These are phyloP conservation scores for Hozukius guyotensis DNA, from an alignment of 2,797 vertebrate genomes.

Conservation along the genomic window DNA sequence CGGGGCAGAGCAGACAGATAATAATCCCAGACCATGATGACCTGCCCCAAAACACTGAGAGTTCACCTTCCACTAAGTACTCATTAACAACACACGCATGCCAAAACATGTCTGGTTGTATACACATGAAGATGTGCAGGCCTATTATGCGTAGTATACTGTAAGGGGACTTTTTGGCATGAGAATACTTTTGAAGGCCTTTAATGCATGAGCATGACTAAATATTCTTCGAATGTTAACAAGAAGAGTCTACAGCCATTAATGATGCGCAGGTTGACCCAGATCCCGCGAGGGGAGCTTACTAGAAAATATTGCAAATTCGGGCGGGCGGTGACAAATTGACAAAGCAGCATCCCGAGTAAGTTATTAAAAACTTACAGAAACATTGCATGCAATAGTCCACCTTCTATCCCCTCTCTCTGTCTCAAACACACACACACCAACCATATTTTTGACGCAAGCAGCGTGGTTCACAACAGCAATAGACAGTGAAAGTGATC, in stretches of 20 bases:
- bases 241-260: not conserved
- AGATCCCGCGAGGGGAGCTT: no score
- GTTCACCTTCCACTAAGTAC: constrained; percentile 18
- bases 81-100: constrained; percentile 27
- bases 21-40: not conserved
- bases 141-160: not conserved
- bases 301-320: no score
- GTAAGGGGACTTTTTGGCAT: not conserved
- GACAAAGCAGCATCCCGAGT: no score
- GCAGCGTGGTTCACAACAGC: no score
- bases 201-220: not conserved
- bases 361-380: no score
- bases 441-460: no score
- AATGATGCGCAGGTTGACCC: no score
- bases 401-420: no score
- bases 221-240: not conserved
- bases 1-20: not conserved
- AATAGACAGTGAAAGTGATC: no score
- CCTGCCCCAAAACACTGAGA: constrained; percentile 14
- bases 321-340: no score
- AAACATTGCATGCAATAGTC: no score
- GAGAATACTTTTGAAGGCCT: not conserved
- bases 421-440: no score
- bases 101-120: constrained; percentile 27
- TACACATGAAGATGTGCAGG: not conserved